Conservation (phyloP, 2,113 vertebrate genomes). For the Leiothrix lutea region DNA sequence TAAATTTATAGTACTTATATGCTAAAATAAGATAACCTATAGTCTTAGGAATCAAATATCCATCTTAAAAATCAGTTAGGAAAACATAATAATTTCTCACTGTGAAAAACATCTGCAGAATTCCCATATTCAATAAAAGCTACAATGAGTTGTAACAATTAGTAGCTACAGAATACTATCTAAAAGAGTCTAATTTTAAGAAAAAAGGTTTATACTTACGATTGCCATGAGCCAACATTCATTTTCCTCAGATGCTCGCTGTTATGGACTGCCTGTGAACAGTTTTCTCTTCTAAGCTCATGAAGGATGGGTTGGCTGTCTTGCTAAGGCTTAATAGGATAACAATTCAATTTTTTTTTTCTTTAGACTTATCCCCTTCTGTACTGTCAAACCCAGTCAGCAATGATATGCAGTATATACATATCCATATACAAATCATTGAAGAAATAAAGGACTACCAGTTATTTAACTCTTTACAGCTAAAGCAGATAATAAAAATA, state of each 20-base stretch:
- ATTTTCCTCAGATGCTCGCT: not conserved
- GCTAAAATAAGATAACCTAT: not conserved
- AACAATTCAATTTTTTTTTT: not conserved
- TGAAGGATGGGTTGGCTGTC: not conserved
- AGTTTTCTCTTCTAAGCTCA: not conserved
- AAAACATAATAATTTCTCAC: not conserved
- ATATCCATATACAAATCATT: not conserved
- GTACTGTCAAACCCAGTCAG: not conserved
- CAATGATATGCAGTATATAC: not conserved
- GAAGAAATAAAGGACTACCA: not conserved
- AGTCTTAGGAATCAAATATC: not conserved
- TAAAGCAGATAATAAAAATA: not conserved
- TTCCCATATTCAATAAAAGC: not conserved
- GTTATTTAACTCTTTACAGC: not conserved
- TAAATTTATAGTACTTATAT: not conserved
- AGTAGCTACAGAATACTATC: not conserved
- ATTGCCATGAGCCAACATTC: not conserved
- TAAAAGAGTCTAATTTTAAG: not conserved
- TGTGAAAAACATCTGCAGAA: not conserved
- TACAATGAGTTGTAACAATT: not conserved
- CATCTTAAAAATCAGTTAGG: not conserved
- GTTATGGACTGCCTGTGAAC: not conserved
- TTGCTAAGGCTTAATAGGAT: constrained; percentile 7
- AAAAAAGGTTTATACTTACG: not conserved
- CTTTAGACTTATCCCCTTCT: not conserved